Evolutionary conservation across 2,888 invertebrate genomes (phyloP).

Genomic region (Polyommatus icarus): DNA sequence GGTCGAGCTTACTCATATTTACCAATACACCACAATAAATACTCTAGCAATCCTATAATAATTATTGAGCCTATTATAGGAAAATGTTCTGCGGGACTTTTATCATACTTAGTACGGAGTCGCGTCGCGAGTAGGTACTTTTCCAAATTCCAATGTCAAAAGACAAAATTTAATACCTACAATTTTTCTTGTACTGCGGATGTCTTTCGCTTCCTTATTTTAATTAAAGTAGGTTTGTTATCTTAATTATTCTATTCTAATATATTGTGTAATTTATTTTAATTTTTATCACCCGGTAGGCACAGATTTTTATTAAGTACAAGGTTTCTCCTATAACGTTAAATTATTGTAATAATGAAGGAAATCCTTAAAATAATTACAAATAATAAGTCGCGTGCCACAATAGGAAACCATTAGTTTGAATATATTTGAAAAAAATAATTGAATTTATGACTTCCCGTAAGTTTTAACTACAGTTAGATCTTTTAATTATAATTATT

Average conservation of each 20-base stretch:
- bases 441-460: conserved; percentile 3
- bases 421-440: not conserved
- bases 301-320: not conserved
- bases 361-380: not conserved
- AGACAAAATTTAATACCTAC: too few relatives aligned
- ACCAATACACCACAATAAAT: too few relatives aligned
- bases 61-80: too few relatives aligned
- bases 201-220: not conserved
- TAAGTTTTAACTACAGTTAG: too few relatives aligned
- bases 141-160: too few relatives aligned
- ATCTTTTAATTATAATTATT: too few relatives aligned
- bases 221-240: not conserved
- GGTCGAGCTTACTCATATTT: too few relatives aligned
- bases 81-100: too few relatives aligned
- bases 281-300: not conserved
- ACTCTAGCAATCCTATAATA: too few relatives aligned
- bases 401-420: not conserved
- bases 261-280: not conserved
- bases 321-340: not conserved
- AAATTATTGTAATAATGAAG: not conserved
- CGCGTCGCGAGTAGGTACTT: too few relatives aligned
- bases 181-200: not conserved
- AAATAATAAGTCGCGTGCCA: not conserved
- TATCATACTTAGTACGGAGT: too few relatives aligned
- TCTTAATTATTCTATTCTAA: not conserved